Conservation (phyloP, 2,113 vertebrate genomes). For the Meles meles region DNA sequence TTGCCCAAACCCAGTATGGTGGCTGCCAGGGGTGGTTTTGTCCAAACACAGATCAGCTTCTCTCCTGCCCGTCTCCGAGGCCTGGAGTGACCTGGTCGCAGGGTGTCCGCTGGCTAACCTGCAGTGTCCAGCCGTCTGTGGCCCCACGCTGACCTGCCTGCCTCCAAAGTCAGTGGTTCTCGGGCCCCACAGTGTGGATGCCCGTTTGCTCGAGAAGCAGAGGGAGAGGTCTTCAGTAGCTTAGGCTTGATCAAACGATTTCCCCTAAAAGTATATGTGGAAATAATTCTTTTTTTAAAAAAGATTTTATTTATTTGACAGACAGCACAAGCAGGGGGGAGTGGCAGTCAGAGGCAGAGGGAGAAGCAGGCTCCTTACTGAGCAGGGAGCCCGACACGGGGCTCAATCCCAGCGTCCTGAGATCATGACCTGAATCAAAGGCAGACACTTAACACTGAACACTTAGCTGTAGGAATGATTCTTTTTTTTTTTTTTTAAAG, state of each 20-base stretch:
- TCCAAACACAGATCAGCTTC: not conserved
- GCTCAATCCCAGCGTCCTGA: too few relatives aligned
- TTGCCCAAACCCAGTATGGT: not conserved
- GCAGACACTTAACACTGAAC: not conserved
- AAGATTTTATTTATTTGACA: too few relatives aligned
- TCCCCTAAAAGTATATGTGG: not conserved
- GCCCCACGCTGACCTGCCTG: not conserved
- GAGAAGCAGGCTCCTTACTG: too few relatives aligned
- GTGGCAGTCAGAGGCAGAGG: not conserved
- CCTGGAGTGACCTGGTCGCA: fast-evolving
- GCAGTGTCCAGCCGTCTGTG: too few relatives aligned
- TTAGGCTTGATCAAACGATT: not conserved
- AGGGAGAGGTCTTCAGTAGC: not conserved
- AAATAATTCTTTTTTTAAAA: not conserved
- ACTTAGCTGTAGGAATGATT: too few relatives aligned
- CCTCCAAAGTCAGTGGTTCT: not conserved
- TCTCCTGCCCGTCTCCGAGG: not conserved
- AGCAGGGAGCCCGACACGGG: too few relatives aligned
- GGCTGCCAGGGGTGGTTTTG: not conserved
- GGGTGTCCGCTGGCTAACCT: fast-evolving
- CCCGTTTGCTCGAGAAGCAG: not conserved
- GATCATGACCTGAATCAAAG: not conserved
- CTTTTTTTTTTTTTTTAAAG: too few relatives aligned
- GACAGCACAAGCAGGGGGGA: not conserved
- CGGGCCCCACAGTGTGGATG: not conserved